Evolutionary conservation across 2,888 invertebrate genomes (phyloP).

Genomic region (Hyposoter didymator): DNA sequence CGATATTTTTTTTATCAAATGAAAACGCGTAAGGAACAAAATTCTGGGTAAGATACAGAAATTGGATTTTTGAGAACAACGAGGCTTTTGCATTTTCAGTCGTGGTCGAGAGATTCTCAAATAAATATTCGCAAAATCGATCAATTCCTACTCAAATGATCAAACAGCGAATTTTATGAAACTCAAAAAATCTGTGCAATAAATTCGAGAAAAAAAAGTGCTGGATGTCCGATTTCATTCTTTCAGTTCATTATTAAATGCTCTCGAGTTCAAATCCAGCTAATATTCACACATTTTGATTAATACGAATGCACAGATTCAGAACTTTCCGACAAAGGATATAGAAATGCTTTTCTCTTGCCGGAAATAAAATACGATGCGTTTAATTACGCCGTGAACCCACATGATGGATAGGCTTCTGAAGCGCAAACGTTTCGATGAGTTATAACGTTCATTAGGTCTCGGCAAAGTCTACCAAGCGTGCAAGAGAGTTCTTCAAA

Average conservation of each 20-base stretch:
- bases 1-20: slow-evolving; percentile 15
- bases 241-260: background rate
- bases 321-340: background rate
- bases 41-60: slow-evolving; percentile 44
- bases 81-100: slow-evolving; percentile 20
- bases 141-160: background rate
- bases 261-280: background rate
- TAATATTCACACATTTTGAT: background rate
- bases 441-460: slow-evolving; percentile 23
- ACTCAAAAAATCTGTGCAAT: background rate
- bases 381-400: slow-evolving; percentile 29
- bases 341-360: background rate
- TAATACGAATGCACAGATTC: background rate
- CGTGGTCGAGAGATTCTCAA: slow-evolving; percentile 1
- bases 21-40: slow-evolving; percentile 8
- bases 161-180: background rate
- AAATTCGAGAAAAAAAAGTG: background rate
- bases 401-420: slow-evolving; percentile 17
- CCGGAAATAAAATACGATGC: slow-evolving; percentile 3
- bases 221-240: background rate
- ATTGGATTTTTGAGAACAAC: background rate
- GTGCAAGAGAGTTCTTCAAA: background rate
- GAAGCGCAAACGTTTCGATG: slow-evolving; percentile 12
- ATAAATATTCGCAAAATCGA: background rate
- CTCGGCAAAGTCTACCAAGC: slow-evolving; percentile 37